A percentile compares a stretch with the other conserved stretches of the same genome.
These are phyloP conservation scores for Pachyramphus minor DNA, from an alignment of 2,113 vertebrate genomes.

Conservation along the genomic window DNA sequence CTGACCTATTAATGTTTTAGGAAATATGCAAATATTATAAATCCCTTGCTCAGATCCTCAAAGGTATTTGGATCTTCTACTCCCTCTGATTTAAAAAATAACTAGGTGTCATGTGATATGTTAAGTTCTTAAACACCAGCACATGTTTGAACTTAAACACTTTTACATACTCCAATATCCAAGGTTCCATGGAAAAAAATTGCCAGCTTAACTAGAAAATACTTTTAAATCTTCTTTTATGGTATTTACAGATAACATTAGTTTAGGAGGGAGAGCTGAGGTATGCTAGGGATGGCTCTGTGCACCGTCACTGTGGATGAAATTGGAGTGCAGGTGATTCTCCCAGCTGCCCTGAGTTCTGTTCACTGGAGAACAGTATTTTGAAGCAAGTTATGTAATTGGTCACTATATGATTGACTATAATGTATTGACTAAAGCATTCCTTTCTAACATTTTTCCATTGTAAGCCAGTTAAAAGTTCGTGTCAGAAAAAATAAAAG, in stretches of 20 bases:
- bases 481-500: neutral
- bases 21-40: neutral
- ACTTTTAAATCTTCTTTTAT: neutral
- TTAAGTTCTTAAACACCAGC: neutral
- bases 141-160: neutral
- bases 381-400: neutral
- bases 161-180: neutral
- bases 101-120: accelerated
- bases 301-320: neutral
- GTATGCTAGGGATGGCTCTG: neutral
- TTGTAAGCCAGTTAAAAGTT: neutral
- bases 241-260: neutral
- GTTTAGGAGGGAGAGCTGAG: neutral
- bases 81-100: neutral
- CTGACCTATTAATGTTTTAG: neutral
- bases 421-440: neutral
- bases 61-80: neutral
- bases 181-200: neutral
- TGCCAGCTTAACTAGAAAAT: neutral
- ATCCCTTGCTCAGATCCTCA: neutral
- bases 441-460: neutral
- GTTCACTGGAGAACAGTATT: neutral
- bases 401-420: neutral
- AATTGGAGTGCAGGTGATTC: neutral
- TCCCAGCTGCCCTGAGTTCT: neutral